A percentile compares a stretch with the other conserved stretches of the same genome.
Evolutionary conservation across 2,113 vertebrate genomes (phyloP).

Genomic region (Brachionichthys hirsutus): DNA sequence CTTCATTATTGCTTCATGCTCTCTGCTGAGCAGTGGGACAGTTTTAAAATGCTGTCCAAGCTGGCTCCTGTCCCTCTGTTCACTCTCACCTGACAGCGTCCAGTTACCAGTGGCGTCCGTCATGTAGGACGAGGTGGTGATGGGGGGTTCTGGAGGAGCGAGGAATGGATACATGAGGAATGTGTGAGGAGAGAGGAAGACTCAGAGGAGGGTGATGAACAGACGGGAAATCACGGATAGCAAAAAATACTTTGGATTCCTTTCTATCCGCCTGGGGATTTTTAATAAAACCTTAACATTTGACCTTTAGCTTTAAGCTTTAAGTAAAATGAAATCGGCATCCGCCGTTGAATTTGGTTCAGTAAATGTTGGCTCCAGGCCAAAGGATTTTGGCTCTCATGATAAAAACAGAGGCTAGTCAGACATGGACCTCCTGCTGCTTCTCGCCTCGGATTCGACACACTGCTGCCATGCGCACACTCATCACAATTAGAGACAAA

Average conservation of each 20-base stretch:
- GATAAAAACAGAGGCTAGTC: slow-evolving; percentile 16
- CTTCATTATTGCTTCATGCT: slow-evolving; percentile 35
- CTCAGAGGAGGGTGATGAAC: slow-evolving; percentile 28
- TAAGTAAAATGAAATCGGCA: slow-evolving; percentile 14
- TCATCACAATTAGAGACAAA: slow-evolving; percentile 28
- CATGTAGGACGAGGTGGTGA: slow-evolving; percentile 41
- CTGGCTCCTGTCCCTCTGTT: slow-evolving; percentile 10
- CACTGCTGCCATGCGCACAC: slow-evolving; percentile 42
- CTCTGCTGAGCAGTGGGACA: slow-evolving; percentile 37
- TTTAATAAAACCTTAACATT: slow-evolving; percentile 14
- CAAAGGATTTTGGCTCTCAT: slow-evolving; percentile 34
- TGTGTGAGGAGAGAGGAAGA: slow-evolving; percentile 47
- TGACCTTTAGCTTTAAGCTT: slow-evolving; percentile 34
- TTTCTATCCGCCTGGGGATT: not conserved
- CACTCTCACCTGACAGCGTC: slow-evolving; percentile 74
- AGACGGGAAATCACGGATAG: slow-evolving; percentile 20
- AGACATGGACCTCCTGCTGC: slow-evolving; percentile 37
- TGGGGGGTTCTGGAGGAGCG: slow-evolving; percentile 66
- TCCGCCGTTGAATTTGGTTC: slow-evolving; percentile 12
- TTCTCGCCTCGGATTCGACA: slow-evolving; percentile 31
- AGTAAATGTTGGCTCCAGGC: slow-evolving; percentile 25
- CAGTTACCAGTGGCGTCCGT: slow-evolving; percentile 71
- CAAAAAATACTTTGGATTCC: slow-evolving; percentile 14
- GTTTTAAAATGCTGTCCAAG: slow-evolving; percentile 49
- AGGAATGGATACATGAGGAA: slow-evolving; percentile 65